Base-by-base conservation (phyloP, 2,888 invertebrate species). In the Hydrotaea cyrtoneurina region DNA sequence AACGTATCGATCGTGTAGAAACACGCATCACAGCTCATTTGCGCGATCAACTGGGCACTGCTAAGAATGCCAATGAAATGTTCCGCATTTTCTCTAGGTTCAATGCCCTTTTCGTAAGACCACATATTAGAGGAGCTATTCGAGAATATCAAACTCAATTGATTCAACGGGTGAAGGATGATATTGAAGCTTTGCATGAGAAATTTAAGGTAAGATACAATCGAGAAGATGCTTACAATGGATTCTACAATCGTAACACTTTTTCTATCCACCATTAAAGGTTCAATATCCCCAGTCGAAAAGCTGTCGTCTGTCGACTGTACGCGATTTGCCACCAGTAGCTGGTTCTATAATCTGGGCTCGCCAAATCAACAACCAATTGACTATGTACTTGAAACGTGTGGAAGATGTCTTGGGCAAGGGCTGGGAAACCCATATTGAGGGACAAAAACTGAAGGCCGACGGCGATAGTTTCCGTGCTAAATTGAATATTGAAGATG, bases 51-150 rank as follows among this genome's bases (percentile, higher is more conserved):
- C 94, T 99, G 50, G 99, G 99, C 74, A 98, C 98, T 0, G 99
- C 99, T 0, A 98, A 98, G 93, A 99, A 99, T 93, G 99, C 99
- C 21, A 99, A 99, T 91, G 99, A 99, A 93, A 99, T 99, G 99
- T 99, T 99, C 93, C 95, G 98, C 79, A 99, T 99, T 89, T 97
- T 97, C 93, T 98, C 98, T 0, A 96, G 99, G 19, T 99, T 99
- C 93, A 99, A 99, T 93, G 99, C 99, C 0, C 94, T 99, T 73
- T 99, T 99, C 93, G 98, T 99, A 11, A 95, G 99, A 10, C 99
- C 99, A 1, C 99, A 99, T 93, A 99, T 99, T 91, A 95, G 99
- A 76, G 99, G 99, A 64, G 99, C 99, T 26, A 99, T 99, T 87
- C 94, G 99, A 62, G 99, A 99, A 93, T 99, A 99, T 93, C 99